Evolutionary conservation across 2,113 vertebrate genomes (phyloP).

Genomic region (Heterotilapia buettikoferi): DNA sequence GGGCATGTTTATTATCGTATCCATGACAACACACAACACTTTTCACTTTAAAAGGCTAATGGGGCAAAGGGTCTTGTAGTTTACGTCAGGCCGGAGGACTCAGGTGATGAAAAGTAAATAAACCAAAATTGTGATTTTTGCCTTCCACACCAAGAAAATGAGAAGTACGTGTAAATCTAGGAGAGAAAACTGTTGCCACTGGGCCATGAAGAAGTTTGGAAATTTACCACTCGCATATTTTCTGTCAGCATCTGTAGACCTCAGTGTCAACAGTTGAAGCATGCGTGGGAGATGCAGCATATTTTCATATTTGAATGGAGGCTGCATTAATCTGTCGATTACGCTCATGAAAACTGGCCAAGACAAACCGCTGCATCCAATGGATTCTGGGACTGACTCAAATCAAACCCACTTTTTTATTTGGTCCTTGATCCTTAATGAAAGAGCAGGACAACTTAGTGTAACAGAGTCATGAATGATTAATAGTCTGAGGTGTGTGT

Average conservation of each 20-base stretch:
- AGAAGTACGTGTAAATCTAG: background rate
- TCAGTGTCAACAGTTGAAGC: background rate
- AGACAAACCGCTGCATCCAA: background rate
- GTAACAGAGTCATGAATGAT: slow-evolving; percentile 26
- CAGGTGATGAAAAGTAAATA: background rate
- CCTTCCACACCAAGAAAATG: background rate
- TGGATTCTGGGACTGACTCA: background rate
- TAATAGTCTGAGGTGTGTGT: slow-evolving; percentile 25
- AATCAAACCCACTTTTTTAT: background rate
- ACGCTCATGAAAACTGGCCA: background rate
- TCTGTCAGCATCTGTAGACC: background rate
- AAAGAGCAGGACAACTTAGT: slow-evolving; percentile 1
- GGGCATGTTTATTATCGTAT: background rate
- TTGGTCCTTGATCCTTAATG: slow-evolving; percentile 9
- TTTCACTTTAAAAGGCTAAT: background rate
- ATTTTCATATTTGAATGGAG: background rate
- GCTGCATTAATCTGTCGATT: background rate
- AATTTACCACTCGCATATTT: background rate
- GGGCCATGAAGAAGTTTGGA: background rate
- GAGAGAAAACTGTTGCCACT: background rate
- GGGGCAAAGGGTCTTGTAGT: background rate
- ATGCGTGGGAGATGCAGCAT: background rate
- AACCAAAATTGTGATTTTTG: background rate
- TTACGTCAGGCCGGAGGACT: background rate
- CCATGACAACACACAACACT: background rate